A percentile compares a stretch with the other conserved stretches of the same genome.
Conservation (phyloP, 2,113 vertebrate species). For the Campylorhamphus procurvoides region DNA sequence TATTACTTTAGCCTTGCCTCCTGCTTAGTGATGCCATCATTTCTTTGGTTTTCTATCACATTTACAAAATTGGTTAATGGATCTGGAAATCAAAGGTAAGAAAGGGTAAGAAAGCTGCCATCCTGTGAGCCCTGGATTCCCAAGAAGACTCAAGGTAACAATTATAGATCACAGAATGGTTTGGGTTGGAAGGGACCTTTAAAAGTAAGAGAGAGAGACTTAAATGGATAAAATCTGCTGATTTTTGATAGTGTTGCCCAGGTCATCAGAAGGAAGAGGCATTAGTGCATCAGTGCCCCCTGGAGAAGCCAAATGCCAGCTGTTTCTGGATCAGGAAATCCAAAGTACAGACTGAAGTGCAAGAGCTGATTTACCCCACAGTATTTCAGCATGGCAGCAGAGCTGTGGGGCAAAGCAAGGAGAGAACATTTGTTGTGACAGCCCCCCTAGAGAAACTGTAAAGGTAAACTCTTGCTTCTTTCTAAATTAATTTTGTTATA, state of each 20-base stretch:
- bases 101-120: background rate
- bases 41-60: background rate
- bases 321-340: background rate
- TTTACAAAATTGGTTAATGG: background rate
- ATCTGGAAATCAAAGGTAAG: background rate
- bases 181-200: background rate
- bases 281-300: background rate
- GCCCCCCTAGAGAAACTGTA: background rate
- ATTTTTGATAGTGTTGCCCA: background rate
- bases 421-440: background rate
- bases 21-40: background rate
- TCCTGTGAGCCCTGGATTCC: background rate
- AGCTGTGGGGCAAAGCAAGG: background rate
- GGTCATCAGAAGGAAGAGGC: background rate
- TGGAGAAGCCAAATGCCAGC: background rate
- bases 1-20: background rate
- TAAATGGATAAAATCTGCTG: background rate
- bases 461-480: background rate
- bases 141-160: background rate
- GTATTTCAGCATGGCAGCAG: background rate
- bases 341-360: background rate
- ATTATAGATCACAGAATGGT: background rate
- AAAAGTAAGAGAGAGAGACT: background rate
- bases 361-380: background rate
- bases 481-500: constrained; percentile 17